Evolutionary conservation across 2,113 vertebrate genomes (phyloP), one percentile per base, ranked within the genome.

Genomic region (Crypturellus undulatus): DNA sequence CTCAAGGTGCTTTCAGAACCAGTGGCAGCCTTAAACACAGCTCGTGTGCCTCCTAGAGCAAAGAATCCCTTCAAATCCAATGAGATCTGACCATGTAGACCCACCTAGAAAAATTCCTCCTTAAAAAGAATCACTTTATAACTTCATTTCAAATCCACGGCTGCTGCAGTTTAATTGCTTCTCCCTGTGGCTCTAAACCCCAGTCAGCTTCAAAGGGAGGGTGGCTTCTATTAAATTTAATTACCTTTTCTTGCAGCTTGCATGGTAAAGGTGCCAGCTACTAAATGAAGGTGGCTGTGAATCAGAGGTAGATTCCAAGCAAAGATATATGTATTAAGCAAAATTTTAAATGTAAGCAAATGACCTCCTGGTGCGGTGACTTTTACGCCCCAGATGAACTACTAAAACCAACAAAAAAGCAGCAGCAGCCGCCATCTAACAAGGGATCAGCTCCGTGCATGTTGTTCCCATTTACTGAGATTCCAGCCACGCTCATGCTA

Each of bases 141-240:
- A 92, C 90, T 95, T 86, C 72, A 71, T 64, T 38, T 89, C 63
- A 84, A 91, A 92, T 85, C 93, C 56, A 3, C 15, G 64, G 84
- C 93, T 92, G 84, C 84, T 79, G 58, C 52, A 71, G 34, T 91
- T 96, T 97, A 97, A 97, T 96, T 96, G 93, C 94, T 90, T 96
- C 89, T 96, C 87, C 93, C 91, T 36, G 69, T 93, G 86, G 79
- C 85, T 84, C 92, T 92, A 91, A 95, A 96, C 72, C 70, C 89
- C 70, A 83, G 80, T 73, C 92, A 93, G 92, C 96, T 97, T 97
- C 95, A 97, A 97, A 97, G 96, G 36, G 38, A 94, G 92, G 85
- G 94, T 97, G 94, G 83, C 96, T 94, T 93, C 91, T 62, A 95
- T 95, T 96, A 97, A 96, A 94, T 94, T 94, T 96, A 96, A 97